Evolutionary conservation across 2,797 vertebrate species (phyloP), one percentile per base, ranked within the genome.

Genomic region (Rhabdomys pumilio): DNA sequence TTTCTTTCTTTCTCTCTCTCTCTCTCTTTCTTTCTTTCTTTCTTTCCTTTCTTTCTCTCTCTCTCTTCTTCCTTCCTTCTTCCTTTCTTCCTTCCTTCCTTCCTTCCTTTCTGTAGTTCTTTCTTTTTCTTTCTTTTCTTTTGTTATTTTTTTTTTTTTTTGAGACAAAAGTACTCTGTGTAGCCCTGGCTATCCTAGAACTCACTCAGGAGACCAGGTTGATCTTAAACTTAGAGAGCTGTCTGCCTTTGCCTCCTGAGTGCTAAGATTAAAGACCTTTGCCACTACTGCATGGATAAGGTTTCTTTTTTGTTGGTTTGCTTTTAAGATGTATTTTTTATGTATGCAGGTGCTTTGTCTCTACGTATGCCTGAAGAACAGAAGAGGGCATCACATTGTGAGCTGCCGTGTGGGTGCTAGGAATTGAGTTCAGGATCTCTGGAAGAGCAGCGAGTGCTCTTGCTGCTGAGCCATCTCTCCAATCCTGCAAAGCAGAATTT

Each of bases 21-120:
- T 69, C 1, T 2, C 34, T 69, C 0, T 6, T 2, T 38, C 19
- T 11, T 3, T 9, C 34, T 20, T 17, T 19, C 15, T 8, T 2
- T 8, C 34, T n/a, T 1, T 8, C 34, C n/a, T 5, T 8, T 14
- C 7, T 15, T 3, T 15, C 19, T 6, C 3, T 2, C 9, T 1
- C 19, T 17, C 9, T 29, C 3, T 14, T 14, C 47, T 10, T 8
- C 20, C n/a, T 11, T 7, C 3, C 34, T 20, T 8, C 15, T 8
- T 2, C 3, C 34, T 38, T 22, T 6, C 8, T 2, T 19, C 14
- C 17, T 5, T 7, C 2, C 5, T 8, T 24, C 22, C 8, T 20
- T 17, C 9, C 15, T 8, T 2, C 3, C 34, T 38, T 2, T n/a
- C 14, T n/a, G 1, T 17, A 0, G 7, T 8, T 61, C 22, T 26